Evolutionary conservation across 2,113 vertebrate species (phyloP), one percentile per base, ranked within the genome.

Genomic region (Cryptomyrus ogoouensis): DNA sequence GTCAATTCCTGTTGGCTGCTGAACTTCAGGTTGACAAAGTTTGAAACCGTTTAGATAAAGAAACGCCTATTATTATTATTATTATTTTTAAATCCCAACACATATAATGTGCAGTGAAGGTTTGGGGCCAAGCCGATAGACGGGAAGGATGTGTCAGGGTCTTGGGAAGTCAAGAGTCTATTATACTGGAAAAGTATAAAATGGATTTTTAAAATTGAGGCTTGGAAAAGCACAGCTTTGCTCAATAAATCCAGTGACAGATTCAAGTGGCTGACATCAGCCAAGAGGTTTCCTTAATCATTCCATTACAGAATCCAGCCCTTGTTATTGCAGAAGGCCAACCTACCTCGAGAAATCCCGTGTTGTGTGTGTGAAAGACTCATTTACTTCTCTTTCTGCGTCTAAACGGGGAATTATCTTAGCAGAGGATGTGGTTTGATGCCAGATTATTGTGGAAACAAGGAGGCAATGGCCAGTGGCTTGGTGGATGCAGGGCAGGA

Each of bases 121-220:
- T 88, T 89, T 89, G 83, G 50, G 49, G 83, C 80, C 85, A 83
- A 88, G 66, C 39, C 87, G 19, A 87, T 88, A 86, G 62, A 85
- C 46, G 19, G 58, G 74, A 88, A 35, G 77, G 83, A 88, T 89
- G 56, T 70, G 49, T 88, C 91, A 90, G 83, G 80, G 88, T 90
- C 70, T 88, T 88, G 19, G 66, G n/a, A 88, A 58, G 89, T 89
- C 80, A 90, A 92, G 89, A 92, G 88, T 91, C 89, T 90, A 91
- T 58, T 91, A 87, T 90, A 91, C 91, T 91, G 31, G 53, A 92
- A 91, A 90, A 58, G 44, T 46, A 91, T 91, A 39, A 92, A 92
- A 91, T 91, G 35, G 91, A 88, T 49, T 91, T 92, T 90, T 88
- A 66, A 91, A 92, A 93, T 87, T 89, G 90, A 87, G 88, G 90